Base-by-base conservation (phyloP, 2,888 invertebrate species). In the Amblyteles armatorius region DNA sequence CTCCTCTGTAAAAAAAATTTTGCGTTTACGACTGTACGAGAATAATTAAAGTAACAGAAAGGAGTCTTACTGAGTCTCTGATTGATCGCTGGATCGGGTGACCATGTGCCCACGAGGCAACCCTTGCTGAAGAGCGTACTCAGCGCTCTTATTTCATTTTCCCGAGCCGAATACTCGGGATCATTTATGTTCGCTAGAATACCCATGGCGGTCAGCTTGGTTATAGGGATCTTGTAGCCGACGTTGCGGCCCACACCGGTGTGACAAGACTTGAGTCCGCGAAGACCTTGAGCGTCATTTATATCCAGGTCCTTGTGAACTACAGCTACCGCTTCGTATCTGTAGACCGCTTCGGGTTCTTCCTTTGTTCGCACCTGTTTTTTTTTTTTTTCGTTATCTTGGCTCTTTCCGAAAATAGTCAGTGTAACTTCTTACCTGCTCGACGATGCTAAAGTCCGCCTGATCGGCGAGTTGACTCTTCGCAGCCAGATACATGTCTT, bases 241-340 rank as follows among this genome's bases (percentile, higher is more conserved):
- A 98, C 98, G 91, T 98, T 98, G 86, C 97, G 96, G 78, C 98
- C 97, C 84, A 98, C 96, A 13, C 97, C 97, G 2, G 98, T 97
- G 92, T 98, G 98, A 90, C 98, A 98, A 0, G 98, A 97, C 90
- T 96, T 97, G 71, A 97, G 95, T 0, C 97, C 97, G 87, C 95
- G 95, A 77, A 98, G 94, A 76, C 96, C 96, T 87, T 96, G 95
- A 78, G 97, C 94, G 79, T 94, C 95, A 88, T 95, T 95, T 82
- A 98, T 95, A 2, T 96, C 94, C n/a, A 97, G 94, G 86, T 96
- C 95, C 90, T 97, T 97, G 93, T 97, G 96, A 0, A 98, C 95
- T 33, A 98, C 96, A 48, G 97, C 97, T 0, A 98, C 97, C 1
- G 97, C 97, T 93, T 97, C 97, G 92, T 98, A 97, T 68, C 97